A percentile compares a stretch with the other conserved stretches of the same genome.
Evolutionary conservation across 2,797 vertebrate genomes (phyloP).

Genomic region (Vipera ursinii): DNA sequence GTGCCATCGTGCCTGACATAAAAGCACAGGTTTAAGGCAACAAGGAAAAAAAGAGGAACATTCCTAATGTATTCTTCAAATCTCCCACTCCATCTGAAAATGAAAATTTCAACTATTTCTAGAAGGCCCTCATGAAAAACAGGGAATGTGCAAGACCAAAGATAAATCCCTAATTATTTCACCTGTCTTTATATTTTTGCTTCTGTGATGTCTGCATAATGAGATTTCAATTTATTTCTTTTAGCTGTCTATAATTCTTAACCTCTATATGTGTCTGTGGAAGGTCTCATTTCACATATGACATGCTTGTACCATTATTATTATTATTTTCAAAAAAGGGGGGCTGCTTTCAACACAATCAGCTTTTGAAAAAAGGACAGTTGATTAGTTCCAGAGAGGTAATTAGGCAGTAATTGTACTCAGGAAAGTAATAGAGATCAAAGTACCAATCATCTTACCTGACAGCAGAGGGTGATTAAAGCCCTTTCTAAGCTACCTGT

Average conservation of each 20-base stretch:
- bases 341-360: conserved; percentile 29
- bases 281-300: neutral
- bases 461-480: conserved; percentile 48
- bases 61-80: neutral
- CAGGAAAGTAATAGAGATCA: conserved; percentile 46
- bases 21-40: neutral
- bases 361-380: conserved; percentile 35
- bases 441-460: conserved; percentile 54
- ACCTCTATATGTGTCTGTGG: neutral
- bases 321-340: neutral
- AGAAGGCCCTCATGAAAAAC: neutral
- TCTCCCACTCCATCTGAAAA: neutral
- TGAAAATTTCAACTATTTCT: neutral
- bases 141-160: neutral
- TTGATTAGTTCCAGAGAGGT: conserved; percentile 43
- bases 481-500: conserved; percentile 37
- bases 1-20: neutral
- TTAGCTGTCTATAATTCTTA: neutral
- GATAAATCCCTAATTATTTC: neutral
- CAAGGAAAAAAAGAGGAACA: neutral
- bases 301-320: neutral
- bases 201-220: neutral
- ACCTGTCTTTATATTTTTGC: neutral
- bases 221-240: neutral
- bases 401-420: conserved; percentile 48